phyloP scores from a whole-genome alignment of 2,888 invertebrate genomes.

The Platynereis dumerilii region DNA sequence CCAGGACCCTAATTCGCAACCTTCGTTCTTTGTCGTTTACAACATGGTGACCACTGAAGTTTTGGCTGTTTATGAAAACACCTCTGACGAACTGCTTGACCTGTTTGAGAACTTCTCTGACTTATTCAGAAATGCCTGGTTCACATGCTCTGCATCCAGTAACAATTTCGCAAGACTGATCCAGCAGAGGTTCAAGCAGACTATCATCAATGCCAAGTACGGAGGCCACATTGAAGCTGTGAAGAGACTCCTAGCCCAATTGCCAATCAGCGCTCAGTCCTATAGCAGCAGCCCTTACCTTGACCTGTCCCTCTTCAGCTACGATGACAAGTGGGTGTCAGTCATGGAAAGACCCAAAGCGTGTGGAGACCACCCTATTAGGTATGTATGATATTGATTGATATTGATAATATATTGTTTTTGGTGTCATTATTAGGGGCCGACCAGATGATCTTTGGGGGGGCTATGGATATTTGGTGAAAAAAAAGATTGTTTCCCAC shows the following conservation, averaged over 20 bases:
- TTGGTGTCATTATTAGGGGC: no score
- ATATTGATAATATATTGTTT: no score
- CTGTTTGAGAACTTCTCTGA: constrained; percentile 92
- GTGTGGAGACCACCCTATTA: constrained; percentile 89
- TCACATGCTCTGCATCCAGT: constrained; percentile 89
- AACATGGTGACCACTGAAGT: constrained; percentile 83
- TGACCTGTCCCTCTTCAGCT: constrained; percentile 86
- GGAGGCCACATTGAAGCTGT: constrained; percentile 91
- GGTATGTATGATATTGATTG: constrained; percentile 66
- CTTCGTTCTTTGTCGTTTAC: constrained; percentile 90
- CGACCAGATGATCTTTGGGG: no score
- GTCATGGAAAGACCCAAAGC: constrained; percentile 94
- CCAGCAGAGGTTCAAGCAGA: constrained; percentile 82
- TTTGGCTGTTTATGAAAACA: constrained; percentile 87
- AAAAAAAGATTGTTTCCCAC: no score
- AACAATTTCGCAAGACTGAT: constrained; percentile 79
- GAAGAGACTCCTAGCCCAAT: constrained; percentile 83
- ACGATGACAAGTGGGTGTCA: constrained; percentile 95
- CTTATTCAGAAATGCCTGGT: constrained; percentile 87
- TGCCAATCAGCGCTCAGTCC: constrained; percentile 94
- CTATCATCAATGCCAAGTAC: constrained; percentile 85
- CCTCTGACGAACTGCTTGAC: constrained; percentile 81
- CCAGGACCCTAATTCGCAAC: constrained; percentile 83
- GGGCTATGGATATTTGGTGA: no score
- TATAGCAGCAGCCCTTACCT: constrained; percentile 92